Evolutionary conservation across 2,888 invertebrate genomes (phyloP).

Genomic region (Standfussiana lucernea): DNA sequence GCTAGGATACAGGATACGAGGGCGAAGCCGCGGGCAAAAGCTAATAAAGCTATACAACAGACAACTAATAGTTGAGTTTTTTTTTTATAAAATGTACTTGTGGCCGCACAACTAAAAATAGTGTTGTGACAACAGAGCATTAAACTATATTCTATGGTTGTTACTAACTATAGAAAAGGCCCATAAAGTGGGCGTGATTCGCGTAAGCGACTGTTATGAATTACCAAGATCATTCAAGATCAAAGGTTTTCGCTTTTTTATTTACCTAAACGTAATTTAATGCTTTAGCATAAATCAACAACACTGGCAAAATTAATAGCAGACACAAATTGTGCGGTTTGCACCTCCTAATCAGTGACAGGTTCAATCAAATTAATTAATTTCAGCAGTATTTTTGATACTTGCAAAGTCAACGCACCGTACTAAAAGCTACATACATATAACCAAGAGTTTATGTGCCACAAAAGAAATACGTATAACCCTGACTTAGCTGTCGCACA

Average conservation of each 20-base stretch:
- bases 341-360: not conserved
- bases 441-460: not conserved
- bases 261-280: constrained; percentile 29
- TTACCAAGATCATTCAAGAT: constrained; percentile 44
- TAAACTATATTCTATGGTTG: constrained; percentile 13
- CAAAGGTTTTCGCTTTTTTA: constrained; percentile 27
- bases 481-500: not conserved
- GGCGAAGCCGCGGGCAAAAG: not conserved
- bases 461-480: not conserved
- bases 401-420: not conserved
- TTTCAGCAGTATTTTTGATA: not conserved
- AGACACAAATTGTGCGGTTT: constrained; percentile 21
- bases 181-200: constrained; percentile 47
- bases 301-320: not conserved
- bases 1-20: not conserved
- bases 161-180: constrained; percentile 20
- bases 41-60: not conserved
- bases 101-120: constrained; percentile 23
- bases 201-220: constrained; percentile 38
- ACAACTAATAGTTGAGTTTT: not conserved
- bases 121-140: constrained; percentile 6
- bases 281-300: constrained; percentile 26
- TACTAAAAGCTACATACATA: not conserved
- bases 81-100: not conserved
- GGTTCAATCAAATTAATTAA: constrained; percentile 7